A percentile compares a stretch with the other conserved stretches of the same genome.
These are phyloP conservation scores for Anas platyrhynchos DNA, from an alignment of 2,113 vertebrate genomes.

Conservation along the genomic window DNA sequence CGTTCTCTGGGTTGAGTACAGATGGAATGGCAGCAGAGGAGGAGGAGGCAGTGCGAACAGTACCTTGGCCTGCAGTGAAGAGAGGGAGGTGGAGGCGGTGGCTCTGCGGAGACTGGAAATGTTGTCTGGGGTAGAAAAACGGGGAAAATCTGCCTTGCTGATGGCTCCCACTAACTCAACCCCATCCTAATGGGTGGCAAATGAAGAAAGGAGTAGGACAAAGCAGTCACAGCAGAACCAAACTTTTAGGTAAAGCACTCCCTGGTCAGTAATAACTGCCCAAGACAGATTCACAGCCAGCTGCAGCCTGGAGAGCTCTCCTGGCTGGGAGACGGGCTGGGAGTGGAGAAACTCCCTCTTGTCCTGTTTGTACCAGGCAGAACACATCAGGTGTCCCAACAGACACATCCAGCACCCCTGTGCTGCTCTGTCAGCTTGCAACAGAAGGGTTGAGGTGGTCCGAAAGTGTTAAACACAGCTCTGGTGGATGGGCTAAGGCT, in stretches of 20 bases:
- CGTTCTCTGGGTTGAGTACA: background rate
- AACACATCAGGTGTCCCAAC: background rate
- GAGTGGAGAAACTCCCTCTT: background rate
- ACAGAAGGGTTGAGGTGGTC: background rate
- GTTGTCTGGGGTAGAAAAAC: slow-evolving; percentile 52
- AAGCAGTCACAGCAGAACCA: background rate
- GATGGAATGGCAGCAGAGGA: slow-evolving; percentile 35
- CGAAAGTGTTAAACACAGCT: background rate
- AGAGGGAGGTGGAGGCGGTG: background rate
- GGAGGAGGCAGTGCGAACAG: slow-evolving; percentile 38
- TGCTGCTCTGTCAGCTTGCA: background rate
- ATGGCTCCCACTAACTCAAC: background rate
- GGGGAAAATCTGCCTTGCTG: slow-evolving; percentile 19
- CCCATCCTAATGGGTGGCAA: background rate
- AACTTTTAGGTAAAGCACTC: background rate
- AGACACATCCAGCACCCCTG: fast-evolving
- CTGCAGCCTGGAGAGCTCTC: background rate
- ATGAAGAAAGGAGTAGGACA: background rate
- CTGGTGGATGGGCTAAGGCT: background rate
- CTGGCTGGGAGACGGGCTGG: background rate
- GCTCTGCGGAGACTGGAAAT: slow-evolving; percentile 67
- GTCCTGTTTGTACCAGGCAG: background rate
- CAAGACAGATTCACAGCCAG: background rate
- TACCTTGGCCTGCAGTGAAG: background rate
- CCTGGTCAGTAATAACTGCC: background rate